Percentiles rank a stretch among this genome's conserved stretches.
These are phyloP conservation scores for Phocides pigmalion DNA, from an alignment of 1,140 invertebrate species.

Conservation along the genomic window DNA sequence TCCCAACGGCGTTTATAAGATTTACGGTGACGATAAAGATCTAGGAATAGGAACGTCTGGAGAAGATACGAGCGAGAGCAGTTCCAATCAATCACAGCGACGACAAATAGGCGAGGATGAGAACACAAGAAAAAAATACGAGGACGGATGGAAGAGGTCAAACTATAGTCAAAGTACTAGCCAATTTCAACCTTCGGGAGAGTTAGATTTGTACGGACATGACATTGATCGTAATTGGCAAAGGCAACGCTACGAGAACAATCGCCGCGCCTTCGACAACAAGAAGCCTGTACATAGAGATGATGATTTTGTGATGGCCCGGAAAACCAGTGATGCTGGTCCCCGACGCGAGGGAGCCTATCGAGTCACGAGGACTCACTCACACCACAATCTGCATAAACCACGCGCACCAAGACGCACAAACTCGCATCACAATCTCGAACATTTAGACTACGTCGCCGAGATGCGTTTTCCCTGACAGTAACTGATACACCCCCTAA, in stretches of 20 bases:
- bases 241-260: conserved; percentile 77
- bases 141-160: conserved; percentile 89
- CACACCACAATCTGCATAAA: conserved; percentile 80
- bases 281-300: conserved; percentile 60
- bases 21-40: conserved; percentile 90
- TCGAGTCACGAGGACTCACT: conserved; percentile 81
- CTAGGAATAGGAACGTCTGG: conserved; percentile 93
- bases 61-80: conserved; percentile 90
- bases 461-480: conserved; percentile 86
- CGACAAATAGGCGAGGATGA: conserved; percentile 85
- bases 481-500: conserved; percentile 46
- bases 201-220: conserved; percentile 84
- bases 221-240: conserved; percentile 83
- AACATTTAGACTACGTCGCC: conserved; percentile 84
- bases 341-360: conserved; percentile 62
- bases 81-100: conserved; percentile 88
- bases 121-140: conserved; percentile 84
- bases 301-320: conserved; percentile 60
- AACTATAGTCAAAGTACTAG: conserved; percentile 83
- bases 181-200: conserved; percentile 85
- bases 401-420: conserved; percentile 71
- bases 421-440: conserved; percentile 83
- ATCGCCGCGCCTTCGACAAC: conserved; percentile 66
- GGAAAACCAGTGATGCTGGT: conserved; percentile 66
- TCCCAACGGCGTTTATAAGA: conserved; percentile 84